Conservation (phyloP, 2,113 vertebrate genomes). For the Holacanthus passer region DNA sequence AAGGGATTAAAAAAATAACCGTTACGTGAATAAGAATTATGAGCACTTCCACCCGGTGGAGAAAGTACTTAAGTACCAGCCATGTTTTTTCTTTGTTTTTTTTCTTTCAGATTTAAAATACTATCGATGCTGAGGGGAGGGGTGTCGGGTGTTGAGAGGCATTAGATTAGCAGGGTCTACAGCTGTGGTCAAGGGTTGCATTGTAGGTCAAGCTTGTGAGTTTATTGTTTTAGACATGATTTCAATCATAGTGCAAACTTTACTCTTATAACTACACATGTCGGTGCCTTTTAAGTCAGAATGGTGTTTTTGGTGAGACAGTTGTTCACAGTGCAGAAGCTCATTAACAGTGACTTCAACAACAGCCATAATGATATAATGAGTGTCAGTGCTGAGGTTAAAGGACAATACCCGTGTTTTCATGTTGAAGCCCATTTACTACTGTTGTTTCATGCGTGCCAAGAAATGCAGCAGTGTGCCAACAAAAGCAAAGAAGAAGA, state of each 20-base stretch:
- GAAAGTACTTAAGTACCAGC: conserved; percentile 52
- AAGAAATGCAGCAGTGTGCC: background rate
- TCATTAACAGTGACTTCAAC: conserved; percentile 1
- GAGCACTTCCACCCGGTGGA: conserved; percentile 62
- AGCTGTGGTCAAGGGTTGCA: conserved; percentile 24
- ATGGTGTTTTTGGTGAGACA: conserved; percentile 25
- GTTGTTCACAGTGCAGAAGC: conserved; percentile 11
- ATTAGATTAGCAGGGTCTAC: conserved; percentile 38
- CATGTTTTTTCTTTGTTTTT: conserved; percentile 16
- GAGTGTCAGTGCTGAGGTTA: conserved; percentile 5
- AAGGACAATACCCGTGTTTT: background rate
- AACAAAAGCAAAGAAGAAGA: background rate
- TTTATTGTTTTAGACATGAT: conserved; percentile 26
- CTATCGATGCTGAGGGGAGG: conserved; percentile 34
- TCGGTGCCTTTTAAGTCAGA: conserved; percentile 69
- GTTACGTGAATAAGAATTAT: background rate
- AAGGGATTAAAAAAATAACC: conserved; percentile 61
- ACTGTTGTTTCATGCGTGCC: background rate
- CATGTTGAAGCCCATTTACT: conserved; percentile 15
- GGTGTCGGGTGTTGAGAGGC: conserved; percentile 25
- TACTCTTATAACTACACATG: conserved; percentile 29
- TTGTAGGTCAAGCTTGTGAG: conserved; percentile 37
- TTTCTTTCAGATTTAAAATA: conserved; percentile 14
- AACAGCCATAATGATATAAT: conserved; percentile 4
- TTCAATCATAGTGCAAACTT: conserved; percentile 50